Base-by-base conservation (phyloP, 2,797 vertebrate genomes). In the Caiman crocodilus region DNA sequence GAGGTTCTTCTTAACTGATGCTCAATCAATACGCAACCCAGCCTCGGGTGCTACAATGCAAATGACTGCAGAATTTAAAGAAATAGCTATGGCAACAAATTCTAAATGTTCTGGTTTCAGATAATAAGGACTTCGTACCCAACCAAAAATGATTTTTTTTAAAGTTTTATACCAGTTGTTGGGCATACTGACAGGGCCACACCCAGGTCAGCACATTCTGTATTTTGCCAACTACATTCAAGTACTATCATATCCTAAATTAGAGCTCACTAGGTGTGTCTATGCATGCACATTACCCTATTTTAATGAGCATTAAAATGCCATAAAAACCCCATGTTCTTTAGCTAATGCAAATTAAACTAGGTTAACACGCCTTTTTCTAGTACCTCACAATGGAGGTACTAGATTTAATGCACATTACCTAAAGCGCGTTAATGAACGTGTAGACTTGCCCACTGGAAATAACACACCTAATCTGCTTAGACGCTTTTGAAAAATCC, bases 21-120 rank as follows among this genome's bases (percentile, higher is more conserved):
- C 63, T 71, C 88, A 73, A 90, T 93, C 95, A 85, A 95, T 12
- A 63, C 55, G 73, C 69, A 60, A 81, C 81, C 91, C 1, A 71
- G 90, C 60, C 69, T 84, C 30, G 21, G 91, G 95, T 30, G 11
- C 56, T 0, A 0, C 8, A 3, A 81, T 75, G 88, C 74, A 90
- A 85, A 85, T 75, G 83, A 88, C 15, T 23, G 82, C 21, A 28
- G 1, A 32, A 21, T 20, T 91, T 30, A 28, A 25, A 60, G 12
- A 28, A 74, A 25, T 28, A 77, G 42, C 73, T 14, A 58, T 71
- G 14, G 67, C 67, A 42, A 71, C 21, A 71, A 14, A 82, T 65
- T 79, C 32, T 28, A 8, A 17, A 82, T 82, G 89, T 79, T 56
- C 58, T 89, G 74, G 32, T 9, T 93, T 80, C 12, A 56, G 80